Percentiles rank a stretch among this genome's conserved stretches.
Evolutionary conservation across 1,140 invertebrate genomes (phyloP).

Genomic region (Lordiphosa clarofinis): DNA sequence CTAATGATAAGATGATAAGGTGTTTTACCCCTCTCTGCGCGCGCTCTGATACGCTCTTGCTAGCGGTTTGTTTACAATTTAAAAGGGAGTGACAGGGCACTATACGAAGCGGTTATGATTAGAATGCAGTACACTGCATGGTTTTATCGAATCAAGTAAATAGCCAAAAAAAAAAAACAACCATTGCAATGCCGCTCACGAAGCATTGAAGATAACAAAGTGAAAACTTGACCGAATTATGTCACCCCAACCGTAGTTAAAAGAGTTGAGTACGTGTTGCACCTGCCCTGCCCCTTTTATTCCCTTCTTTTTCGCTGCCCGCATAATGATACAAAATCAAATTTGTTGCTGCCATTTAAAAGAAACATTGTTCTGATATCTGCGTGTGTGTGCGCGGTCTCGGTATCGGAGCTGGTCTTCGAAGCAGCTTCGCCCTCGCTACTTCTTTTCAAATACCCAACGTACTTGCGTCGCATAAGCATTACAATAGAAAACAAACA

Average conservation of each 20-base stretch:
- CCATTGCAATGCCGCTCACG: constrained; percentile 2
- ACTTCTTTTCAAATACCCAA: background rate
- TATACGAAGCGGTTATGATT: constrained; percentile 2
- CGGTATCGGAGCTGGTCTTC: background rate
- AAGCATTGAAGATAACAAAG: constrained; percentile 1
- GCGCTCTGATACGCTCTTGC: background rate
- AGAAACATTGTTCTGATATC: constrained; percentile 18
- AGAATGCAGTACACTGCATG: constrained; percentile 3
- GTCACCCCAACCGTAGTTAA: constrained; percentile 1
- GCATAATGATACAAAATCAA: constrained; percentile 41
- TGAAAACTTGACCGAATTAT: constrained; percentile 1
- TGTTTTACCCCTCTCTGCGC: background rate
- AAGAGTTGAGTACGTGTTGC: constrained; percentile 30
- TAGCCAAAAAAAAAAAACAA: background rate
- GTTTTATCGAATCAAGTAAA: too few relatives aligned
- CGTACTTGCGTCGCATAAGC: background rate
- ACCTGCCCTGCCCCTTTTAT: constrained; percentile 8
- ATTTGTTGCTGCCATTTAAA: constrained; percentile 37
- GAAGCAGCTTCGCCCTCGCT: too few relatives aligned
- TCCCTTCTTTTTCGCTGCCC: background rate
- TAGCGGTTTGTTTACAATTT: constrained; percentile 5
- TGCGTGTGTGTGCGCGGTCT: background rate
- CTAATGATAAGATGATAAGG: constrained; percentile 27
- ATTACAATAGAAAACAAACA: constrained; percentile 26
- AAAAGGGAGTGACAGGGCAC: background rate